Percentiles rank a stretch among this genome's conserved stretches.
phyloP scores from a whole-genome alignment of 2,888 invertebrate species.

The Eupeodes latifasciatus region DNA sequence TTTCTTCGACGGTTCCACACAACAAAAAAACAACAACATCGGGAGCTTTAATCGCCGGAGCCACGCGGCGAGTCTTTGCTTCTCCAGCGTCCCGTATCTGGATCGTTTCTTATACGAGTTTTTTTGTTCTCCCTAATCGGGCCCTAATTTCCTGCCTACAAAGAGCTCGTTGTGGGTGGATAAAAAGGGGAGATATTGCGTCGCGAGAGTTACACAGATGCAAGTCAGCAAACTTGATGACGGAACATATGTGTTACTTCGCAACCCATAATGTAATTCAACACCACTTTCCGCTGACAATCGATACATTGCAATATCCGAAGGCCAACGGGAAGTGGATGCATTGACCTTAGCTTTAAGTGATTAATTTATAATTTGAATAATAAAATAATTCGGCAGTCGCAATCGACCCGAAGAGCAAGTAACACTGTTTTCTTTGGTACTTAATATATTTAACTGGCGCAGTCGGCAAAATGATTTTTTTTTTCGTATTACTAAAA shows the following conservation, averaged over 20 bases:
- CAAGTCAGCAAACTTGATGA: conserved; percentile 23
- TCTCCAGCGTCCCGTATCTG: too few species aligned
- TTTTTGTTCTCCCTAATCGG: too few species aligned
- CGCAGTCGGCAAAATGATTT: too few species aligned
- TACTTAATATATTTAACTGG: background rate
- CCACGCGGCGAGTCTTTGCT: too few species aligned
- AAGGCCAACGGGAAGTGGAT: background rate
- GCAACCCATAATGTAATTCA: background rate
- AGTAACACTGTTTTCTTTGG: background rate
- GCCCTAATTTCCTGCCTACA: too few species aligned
- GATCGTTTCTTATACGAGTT: too few species aligned
- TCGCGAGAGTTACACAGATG: conserved; percentile 10
- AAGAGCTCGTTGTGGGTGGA: too few species aligned
- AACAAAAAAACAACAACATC: too few species aligned
- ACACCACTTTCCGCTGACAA: conserved; percentile 4
- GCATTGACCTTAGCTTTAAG: background rate
- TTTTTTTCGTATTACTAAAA: too few species aligned
- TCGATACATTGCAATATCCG: background rate
- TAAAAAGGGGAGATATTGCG: too few species aligned
- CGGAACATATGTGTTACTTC: conserved; percentile 11
- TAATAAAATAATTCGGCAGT: background rate
- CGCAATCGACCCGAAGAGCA: background rate
- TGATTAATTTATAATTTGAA: background rate
- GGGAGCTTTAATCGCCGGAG: too few species aligned
- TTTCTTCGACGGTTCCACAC: too few species aligned